These are phyloP conservation scores for Pipistrellus kuhlii DNA, from an alignment of 2,797 vertebrate genomes.

Conservation along the genomic window DNA sequence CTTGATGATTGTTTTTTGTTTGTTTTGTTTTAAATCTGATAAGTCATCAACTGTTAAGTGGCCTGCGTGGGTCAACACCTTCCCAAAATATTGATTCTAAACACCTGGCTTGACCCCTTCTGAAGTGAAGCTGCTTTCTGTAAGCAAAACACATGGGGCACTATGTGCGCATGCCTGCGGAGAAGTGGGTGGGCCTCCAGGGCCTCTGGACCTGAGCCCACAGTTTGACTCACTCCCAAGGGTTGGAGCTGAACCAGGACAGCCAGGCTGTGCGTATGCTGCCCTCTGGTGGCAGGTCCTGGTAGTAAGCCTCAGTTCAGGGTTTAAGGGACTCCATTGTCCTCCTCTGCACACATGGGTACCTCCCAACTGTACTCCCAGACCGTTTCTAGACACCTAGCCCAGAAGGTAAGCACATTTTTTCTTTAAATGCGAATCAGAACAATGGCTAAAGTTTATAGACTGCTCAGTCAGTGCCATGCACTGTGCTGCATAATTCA, in stretches of 20 bases:
- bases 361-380: background rate
- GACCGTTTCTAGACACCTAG: background rate
- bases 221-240: too few species aligned
- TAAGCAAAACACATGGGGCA: fast-evolving
- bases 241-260: fast-evolving
- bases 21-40: background rate
- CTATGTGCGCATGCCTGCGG: background rate
- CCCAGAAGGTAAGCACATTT: background rate
- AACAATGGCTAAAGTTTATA: background rate
- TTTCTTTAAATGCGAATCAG: background rate
- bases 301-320: background rate
- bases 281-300: conserved; percentile 22
- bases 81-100: background rate
- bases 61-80: background rate
- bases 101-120: background rate
- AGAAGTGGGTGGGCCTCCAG: too few species aligned
- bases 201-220: background rate
- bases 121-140: background rate
- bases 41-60: background rate
- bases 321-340: background rate
- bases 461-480: background rate
- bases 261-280: background rate
- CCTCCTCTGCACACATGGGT: background rate
- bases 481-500: background rate
- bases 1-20: too few species aligned